phyloP scores from a whole-genome alignment of 1,140 invertebrate species.

The Drosophila ercepeae region DNA sequence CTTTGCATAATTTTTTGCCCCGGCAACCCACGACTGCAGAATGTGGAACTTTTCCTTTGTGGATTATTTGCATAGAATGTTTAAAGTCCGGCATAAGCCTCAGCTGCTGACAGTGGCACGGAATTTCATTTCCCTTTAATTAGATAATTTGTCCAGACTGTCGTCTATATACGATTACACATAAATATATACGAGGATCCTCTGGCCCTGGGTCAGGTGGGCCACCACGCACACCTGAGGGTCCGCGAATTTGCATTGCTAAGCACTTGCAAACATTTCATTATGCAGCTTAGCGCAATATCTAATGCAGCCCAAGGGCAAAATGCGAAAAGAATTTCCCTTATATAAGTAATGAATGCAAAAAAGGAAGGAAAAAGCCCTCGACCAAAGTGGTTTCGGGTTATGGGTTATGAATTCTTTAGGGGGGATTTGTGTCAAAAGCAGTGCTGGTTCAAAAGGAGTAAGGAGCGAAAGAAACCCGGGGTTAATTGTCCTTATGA shows the following conservation, averaged over 20 bases:
- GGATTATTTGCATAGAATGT: slow-evolving; percentile 61
- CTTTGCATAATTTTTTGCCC: slow-evolving; percentile 33
- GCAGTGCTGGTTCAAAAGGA: slow-evolving; percentile 2
- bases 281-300: slow-evolving; percentile 65
- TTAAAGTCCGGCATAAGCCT: slow-evolving; percentile 57
- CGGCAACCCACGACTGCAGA: slow-evolving; percentile 10
- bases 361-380: neutral
- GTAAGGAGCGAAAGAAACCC: slow-evolving; percentile 8
- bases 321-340: slow-evolving; percentile 9
- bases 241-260: slow-evolving; percentile 68
- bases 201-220: neutral
- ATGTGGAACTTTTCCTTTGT: slow-evolving; percentile 44
- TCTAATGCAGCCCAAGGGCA: slow-evolving; percentile 47
- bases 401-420: slow-evolving; percentile 10
- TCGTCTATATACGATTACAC: neutral
- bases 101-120: slow-evolving; percentile 47
- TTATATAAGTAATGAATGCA: slow-evolving; percentile 8
- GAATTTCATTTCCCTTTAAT: slow-evolving; percentile 58
- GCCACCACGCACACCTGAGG: slow-evolving; percentile 35
- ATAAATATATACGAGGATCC: slow-evolving; percentile 1
- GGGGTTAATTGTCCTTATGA: slow-evolving; percentile 12
- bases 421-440: slow-evolving; percentile 2
- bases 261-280: slow-evolving; percentile 79
- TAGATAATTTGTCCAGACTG: slow-evolving; percentile 64
- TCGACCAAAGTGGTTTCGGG: slow-evolving; percentile 16